Evolutionary conservation across 2,113 vertebrate genomes (phyloP).

Genomic region (Chaetops frenatus): DNA sequence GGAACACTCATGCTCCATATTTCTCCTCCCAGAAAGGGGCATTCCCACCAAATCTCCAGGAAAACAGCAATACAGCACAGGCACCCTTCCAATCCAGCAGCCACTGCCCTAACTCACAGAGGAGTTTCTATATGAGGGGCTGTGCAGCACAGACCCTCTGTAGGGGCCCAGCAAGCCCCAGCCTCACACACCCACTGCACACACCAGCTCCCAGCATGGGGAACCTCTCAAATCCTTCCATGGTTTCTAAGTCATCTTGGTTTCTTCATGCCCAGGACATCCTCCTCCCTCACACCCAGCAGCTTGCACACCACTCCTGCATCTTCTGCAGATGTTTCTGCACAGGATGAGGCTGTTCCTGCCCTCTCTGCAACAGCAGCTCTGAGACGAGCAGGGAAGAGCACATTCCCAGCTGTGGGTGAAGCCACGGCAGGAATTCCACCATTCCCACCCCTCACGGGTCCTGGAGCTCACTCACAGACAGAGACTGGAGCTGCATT

Average conservation of each 20-base stretch:
- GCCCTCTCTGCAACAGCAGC: neutral
- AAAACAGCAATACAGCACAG: neutral
- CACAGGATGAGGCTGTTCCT: neutral
- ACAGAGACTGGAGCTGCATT: neutral
- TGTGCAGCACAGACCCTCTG: neutral
- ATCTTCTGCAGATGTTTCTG: neutral
- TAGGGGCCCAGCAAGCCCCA: accelerated
- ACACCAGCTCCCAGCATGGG: neutral
- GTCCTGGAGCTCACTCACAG: neutral
- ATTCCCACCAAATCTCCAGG: neutral
- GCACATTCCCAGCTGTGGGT: neutral
- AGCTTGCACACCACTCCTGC: accelerated
- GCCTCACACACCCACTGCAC: accelerated
- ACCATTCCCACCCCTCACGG: accelerated
- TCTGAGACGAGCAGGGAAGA: neutral
- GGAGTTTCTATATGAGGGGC: neutral
- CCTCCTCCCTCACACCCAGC: neutral
- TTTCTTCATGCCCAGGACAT: neutral
- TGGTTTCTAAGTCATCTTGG: accelerated
- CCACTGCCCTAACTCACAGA: neutral
- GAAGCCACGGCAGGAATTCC: neutral
- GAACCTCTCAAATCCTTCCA: neutral
- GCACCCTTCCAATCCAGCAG: neutral
- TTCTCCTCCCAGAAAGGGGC: neutral
- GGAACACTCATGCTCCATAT: accelerated